Evolutionary conservation across 2,888 invertebrate genomes (phyloP).

Genomic region (Acrobeloides nanus): DNA sequence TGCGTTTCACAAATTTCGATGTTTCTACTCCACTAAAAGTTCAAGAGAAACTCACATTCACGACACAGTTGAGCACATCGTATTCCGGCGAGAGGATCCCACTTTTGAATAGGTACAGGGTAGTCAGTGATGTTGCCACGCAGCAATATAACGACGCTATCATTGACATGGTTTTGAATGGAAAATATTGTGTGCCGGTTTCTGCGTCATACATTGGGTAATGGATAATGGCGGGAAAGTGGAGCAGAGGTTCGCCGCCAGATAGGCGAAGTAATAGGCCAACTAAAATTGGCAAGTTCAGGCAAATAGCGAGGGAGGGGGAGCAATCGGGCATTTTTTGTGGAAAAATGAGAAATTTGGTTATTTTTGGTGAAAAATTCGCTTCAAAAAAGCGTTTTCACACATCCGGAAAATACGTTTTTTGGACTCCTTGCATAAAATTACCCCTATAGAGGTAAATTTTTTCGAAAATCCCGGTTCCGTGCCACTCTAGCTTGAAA

Average conservation of each 20-base stretch:
- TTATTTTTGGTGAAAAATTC: too few relatives aligned
- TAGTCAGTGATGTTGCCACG: slow-evolving; percentile 62
- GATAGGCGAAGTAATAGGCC: slow-evolving; percentile 64
- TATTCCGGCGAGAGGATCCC: slow-evolving; percentile 39
- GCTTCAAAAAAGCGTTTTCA: too few relatives aligned
- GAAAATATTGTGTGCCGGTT: slow-evolving; percentile 69
- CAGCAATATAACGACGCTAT: slow-evolving; percentile 69
- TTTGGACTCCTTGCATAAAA: too few relatives aligned
- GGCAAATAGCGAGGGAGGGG: slow-evolving; percentile 3
- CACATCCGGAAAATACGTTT: too few relatives aligned
- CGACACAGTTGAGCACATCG: slow-evolving; percentile 48
- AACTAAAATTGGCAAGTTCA: slow-evolving; percentile 25
- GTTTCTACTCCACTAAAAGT: too few relatives aligned
- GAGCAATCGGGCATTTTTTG: too few relatives aligned
- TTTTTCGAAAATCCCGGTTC: too few relatives aligned
- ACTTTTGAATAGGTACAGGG: slow-evolving; percentile 37
- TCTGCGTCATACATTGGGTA: slow-evolving; percentile 68
- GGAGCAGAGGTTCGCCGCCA: slow-evolving; percentile 78
- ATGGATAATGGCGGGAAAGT: slow-evolving; percentile 73
- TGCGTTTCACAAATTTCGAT: too few relatives aligned
- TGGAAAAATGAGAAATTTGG: too few relatives aligned
- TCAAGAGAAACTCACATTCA: too few relatives aligned
- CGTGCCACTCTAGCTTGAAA: too few relatives aligned
- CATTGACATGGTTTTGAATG: slow-evolving; percentile 93
- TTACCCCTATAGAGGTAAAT: too few relatives aligned